Evolutionary conservation across 2,113 vertebrate species (phyloP), one percentile per base, ranked within the genome.

Genomic region (Crypturellus undulatus): DNA sequence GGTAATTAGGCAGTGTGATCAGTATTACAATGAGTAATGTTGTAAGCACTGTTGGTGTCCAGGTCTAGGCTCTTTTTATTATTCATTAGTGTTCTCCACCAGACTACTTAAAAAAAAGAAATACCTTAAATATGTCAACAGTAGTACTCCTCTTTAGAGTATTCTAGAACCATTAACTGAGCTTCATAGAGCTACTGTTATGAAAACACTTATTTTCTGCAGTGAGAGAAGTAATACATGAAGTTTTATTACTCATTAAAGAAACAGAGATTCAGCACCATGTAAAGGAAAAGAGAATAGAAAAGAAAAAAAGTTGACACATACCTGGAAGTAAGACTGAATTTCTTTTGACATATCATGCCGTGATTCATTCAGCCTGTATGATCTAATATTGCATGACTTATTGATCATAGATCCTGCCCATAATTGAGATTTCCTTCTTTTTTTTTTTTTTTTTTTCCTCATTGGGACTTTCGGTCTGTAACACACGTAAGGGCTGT

Each of bases 241-340:
- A 68, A 47, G n/a, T 78, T 80, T 94, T 43, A 92, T 64, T 32
- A 71, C 77, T 67, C 12, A 24, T 79, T 83, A 90, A 84, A 22
- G 64, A 85, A 88, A 64, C 16, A 18, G 45, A 47, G 12, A 68
- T 22, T 12, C 17, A 49, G 51, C 12, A 47, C 10, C 16, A 13
- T n/a, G 38, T 90, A 94, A 86, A 79, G 32, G 25, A 89, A 93
- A 69, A 63, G 45, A 42, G 42, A 26, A 52, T 30, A 21, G 17
- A 49, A 68, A 32, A 40, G 11, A 40, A 11, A 40, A 42, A 42
- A 32, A n/a, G 24, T 10, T 73, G 91, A 71, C 60, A 51, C 56
- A 43, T 84, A 89, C 56, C 77, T 91, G 85, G 77, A 95, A 84
- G 24, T 80, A n/a, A 68, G 68, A n/a, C 47, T 64, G 8, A 76